Conservation (phyloP, 2,888 invertebrate genomes). For the Orthosia incerta region DNA sequence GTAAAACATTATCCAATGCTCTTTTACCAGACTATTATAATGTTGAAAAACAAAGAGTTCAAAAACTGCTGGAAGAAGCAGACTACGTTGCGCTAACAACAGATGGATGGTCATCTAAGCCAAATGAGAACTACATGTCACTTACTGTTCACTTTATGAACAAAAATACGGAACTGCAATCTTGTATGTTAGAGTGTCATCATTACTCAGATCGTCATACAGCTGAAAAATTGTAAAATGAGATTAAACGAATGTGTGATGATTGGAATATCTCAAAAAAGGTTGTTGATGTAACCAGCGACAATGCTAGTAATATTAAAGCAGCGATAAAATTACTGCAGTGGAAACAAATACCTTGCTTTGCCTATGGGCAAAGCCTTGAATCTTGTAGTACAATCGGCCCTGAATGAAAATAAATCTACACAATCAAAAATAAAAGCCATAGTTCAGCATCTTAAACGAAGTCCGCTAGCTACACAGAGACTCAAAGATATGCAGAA, state of each 20-base stretch:
- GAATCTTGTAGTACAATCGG: conserved; percentile 5
- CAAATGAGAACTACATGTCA: neutral
- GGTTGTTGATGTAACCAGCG: neutral
- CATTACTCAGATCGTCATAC: conserved; percentile 4
- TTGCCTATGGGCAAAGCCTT: neutral
- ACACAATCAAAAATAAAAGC: neutral
- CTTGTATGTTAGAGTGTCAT: neutral
- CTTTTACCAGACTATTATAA: conserved; percentile 8
- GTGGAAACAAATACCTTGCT: conserved; percentile 4
- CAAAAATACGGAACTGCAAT: conserved; percentile 1
- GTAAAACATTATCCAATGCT: neutral
- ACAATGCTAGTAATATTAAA: conserved; percentile 6
- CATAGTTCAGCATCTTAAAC: conserved; percentile 9
- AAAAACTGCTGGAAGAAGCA: conserved; percentile 8
- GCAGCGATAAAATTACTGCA: neutral
- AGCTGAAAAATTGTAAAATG: conserved; percentile 12
- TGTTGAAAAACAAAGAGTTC: neutral
- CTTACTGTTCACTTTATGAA: conserved; percentile 1
- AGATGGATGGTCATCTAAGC: conserved; percentile 12
- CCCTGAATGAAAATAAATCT: neutral
- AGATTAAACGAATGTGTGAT: conserved; percentile 1
- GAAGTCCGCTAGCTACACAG: conserved; percentile 2
- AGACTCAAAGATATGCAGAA: conserved; percentile 9
- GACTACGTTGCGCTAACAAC: neutral
- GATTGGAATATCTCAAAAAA: conserved; percentile 6